Base-by-base conservation (phyloP, 1,140 invertebrate species). In the Hermatobates lingyangjiaoensis region DNA sequence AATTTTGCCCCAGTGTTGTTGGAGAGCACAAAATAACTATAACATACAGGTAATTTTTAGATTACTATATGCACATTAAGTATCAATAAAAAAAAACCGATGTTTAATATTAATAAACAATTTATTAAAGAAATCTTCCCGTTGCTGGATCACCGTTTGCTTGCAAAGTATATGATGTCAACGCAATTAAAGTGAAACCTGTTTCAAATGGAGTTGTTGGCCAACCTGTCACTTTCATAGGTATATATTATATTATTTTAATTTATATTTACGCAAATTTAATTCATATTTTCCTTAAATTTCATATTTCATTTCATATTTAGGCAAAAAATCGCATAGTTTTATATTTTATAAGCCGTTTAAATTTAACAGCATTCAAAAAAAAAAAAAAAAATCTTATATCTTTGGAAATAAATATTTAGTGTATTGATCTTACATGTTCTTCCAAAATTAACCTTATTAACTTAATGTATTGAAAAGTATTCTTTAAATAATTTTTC, bases 121-220 rank as follows among this genome's bases (percentile, higher is more conserved):
- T 34, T 10, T 7, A 10, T 34, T 34, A n/a, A n/a, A n/a, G n/a
- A n/a, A n/a, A n/a, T n/a, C n/a, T 77, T 55, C 76, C 83, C 1
- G 82, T 90, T 46, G 77, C 79, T 24, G 87, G 87, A 27, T 90
- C 86, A 61, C 90, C 90, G 4, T 94, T 93, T 68, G 79, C 83
- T 56, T 86, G 87, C 56, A 93, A 94, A 73, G 88, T 93, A 14
- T 95, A 95, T 64, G 91, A 96, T 65, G 87, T 94, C 1, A 77
- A 80, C 52, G 88, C 89, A 49, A 97, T 98, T 56, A 84, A 85
- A 71, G 90, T 98, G 1, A 89, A 89, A 64, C 85, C 91, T 62
- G 81, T 93, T 3, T 79, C 84, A 30, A 79, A 80, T 61, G 92
- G 92, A 48, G 81, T 88, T 26, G 83, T 97, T 25, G 89, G 90